Evolutionary conservation across 2,797 vertebrate species (phyloP).

Genomic region (Takifugu rubripes): DNA sequence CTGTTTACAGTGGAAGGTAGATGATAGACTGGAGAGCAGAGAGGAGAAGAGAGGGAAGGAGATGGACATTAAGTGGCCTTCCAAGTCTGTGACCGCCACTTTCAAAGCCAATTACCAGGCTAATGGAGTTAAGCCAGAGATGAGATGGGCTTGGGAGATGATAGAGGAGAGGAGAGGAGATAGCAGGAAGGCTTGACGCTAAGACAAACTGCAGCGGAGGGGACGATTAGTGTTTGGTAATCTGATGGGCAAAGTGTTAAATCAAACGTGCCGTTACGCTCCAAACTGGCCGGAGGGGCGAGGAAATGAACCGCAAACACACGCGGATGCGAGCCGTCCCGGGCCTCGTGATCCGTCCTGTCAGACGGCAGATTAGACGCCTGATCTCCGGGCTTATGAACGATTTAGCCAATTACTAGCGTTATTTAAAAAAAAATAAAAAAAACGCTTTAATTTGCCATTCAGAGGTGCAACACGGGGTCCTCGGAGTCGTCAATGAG

Average conservation of each 20-base stretch:
- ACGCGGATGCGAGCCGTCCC: conserved; percentile 45
- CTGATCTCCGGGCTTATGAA: conserved; percentile 71
- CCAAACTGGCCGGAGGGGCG: conserved; percentile 33
- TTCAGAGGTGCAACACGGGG: conserved; percentile 74
- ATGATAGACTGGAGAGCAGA: conserved; percentile 68
- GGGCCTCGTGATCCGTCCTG: conserved; percentile 58
- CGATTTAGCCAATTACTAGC: conserved; percentile 76
- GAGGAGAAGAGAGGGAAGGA: conserved; percentile 46
- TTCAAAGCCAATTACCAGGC: conserved; percentile 76
- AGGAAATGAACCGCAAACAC: conserved; percentile 26
- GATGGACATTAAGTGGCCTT: conserved; percentile 70
- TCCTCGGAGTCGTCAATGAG: conserved; percentile 75
- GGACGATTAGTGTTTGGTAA: conserved; percentile 65
- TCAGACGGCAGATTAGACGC: conserved; percentile 70
- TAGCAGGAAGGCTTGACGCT: conserved; percentile 44
- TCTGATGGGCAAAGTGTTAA: conserved; percentile 69
- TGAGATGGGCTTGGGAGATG: conserved; percentile 66
- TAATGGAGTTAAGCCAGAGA: conserved; percentile 77
- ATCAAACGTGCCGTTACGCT: conserved; percentile 51
- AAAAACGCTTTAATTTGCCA: conserved; percentile 77
- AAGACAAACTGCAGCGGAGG: conserved; percentile 56
- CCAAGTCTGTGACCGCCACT: conserved; percentile 56
- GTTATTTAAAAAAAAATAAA: conserved; percentile 58
- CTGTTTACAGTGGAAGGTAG: conserved; percentile 78
- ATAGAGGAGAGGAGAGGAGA: conserved; percentile 41